Evolutionary conservation across 2,888 invertebrate species (phyloP).

Genomic region (Hydraecia micacea): DNA sequence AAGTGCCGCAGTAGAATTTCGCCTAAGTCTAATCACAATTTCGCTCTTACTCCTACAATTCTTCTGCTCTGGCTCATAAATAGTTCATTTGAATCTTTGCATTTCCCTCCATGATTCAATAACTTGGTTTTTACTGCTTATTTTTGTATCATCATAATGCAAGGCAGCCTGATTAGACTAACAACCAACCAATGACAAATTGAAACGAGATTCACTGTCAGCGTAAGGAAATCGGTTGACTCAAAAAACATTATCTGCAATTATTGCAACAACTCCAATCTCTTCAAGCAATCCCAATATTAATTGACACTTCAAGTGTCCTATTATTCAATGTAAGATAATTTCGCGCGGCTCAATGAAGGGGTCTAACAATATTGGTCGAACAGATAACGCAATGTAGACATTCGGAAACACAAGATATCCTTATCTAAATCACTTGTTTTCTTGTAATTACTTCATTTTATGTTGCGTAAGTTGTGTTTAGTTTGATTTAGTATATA

Average conservation of each 20-base stretch:
- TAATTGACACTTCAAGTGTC: slow-evolving; percentile 48
- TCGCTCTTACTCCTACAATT: not conserved
- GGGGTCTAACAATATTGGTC: slow-evolving; percentile 62
- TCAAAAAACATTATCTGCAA: slow-evolving; percentile 32
- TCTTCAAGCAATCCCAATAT: slow-evolving; percentile 23
- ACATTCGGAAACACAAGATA: slow-evolving; percentile 75
- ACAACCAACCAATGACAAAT: slow-evolving; percentile 9
- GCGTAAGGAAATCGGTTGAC: slow-evolving; percentile 18
- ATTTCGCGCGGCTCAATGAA: slow-evolving; percentile 54
- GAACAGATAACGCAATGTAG: slow-evolving; percentile 68
- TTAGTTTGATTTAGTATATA: slow-evolving; percentile 62
- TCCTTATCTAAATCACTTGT: slow-evolving; percentile 81
- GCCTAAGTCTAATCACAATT: not conserved
- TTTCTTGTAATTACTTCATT: slow-evolving; percentile 77
- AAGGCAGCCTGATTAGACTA: slow-evolving; percentile 5
- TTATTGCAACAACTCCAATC: slow-evolving; percentile 45
- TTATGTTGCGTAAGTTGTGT: slow-evolving; percentile 66
- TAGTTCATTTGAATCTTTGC: not conserved
- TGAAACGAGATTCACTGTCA: not conserved
- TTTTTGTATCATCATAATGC: not conserved
- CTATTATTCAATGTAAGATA: slow-evolving; percentile 56
- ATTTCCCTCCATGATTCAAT: not conserved
- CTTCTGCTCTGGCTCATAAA: not conserved
- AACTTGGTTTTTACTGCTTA: not conserved
- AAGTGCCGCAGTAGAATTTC: not conserved